A percentile compares a stretch with the other conserved stretches of the same genome.
These are phyloP conservation scores for Rhipidura dahli DNA, from an alignment of 2,113 vertebrate genomes.

Conservation along the genomic window DNA sequence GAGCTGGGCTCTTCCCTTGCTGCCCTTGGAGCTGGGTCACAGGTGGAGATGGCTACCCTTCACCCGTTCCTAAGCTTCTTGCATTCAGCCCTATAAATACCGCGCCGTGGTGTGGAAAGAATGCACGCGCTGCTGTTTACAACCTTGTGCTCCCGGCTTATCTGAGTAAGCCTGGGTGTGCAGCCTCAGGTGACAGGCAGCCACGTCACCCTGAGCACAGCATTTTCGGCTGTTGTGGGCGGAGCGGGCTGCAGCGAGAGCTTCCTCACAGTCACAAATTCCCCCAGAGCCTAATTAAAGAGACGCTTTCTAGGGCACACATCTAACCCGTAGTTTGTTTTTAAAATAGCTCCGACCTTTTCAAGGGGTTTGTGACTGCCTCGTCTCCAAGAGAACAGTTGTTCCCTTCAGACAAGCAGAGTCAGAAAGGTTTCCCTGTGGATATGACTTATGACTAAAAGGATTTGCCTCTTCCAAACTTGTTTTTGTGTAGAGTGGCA, in stretches of 20 bases:
- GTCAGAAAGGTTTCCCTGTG: background rate
- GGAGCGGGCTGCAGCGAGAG: background rate
- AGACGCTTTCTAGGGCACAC: constrained; percentile 5
- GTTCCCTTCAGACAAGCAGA: background rate
- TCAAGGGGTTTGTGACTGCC: background rate
- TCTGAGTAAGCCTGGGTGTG: constrained; percentile 13
- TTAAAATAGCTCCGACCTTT: background rate
- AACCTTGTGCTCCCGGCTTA: background rate
- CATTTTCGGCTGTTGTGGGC: background rate
- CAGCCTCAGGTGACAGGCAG: constrained; percentile 15
- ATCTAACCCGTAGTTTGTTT: background rate
- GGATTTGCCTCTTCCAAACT: background rate
- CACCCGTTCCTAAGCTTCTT: background rate
- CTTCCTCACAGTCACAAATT: background rate
- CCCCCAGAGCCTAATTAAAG: background rate
- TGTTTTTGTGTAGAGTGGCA: background rate
- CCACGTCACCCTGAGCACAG: constrained; percentile 41
- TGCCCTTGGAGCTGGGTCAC: background rate
- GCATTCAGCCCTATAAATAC: constrained; percentile 2
- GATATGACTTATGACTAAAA: background rate
- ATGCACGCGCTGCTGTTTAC: constrained; percentile 10
- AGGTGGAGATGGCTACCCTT: background rate
- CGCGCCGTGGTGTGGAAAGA: background rate
- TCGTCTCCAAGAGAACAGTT: background rate
- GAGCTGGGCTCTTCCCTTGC: background rate